Evolutionary conservation across 2,797 vertebrate species (phyloP).

Genomic region (Pteronotus mesoamericanus): DNA sequence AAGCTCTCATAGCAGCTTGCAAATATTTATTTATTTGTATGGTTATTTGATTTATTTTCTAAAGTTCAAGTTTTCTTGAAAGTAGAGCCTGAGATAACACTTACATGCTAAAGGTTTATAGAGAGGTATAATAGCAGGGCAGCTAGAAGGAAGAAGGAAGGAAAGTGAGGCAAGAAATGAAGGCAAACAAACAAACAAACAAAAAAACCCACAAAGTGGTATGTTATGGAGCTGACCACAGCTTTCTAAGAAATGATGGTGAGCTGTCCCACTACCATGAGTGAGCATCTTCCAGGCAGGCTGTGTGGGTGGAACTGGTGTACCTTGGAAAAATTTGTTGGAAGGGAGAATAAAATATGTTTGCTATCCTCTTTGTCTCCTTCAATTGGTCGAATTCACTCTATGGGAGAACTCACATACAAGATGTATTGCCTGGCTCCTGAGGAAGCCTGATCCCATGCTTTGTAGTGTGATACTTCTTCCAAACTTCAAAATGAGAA

Average conservation of each 20-base stretch:
- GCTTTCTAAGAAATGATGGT: background rate
- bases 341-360: background rate
- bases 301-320: fast-evolving
- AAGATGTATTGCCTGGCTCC: background rate
- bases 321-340: background rate
- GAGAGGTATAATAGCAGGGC: background rate
- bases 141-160: background rate
- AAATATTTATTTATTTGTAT: background rate
- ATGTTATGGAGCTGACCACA: background rate
- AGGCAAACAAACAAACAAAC: background rate
- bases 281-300: background rate
- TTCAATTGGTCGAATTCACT: background rate
- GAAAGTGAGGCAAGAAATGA: background rate
- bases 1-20: background rate
- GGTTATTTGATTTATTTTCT: background rate
- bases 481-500: background rate
- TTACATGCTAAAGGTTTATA: background rate
- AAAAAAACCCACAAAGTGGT: too few relatives aligned
- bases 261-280: background rate
- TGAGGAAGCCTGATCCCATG: background rate
- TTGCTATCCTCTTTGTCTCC: background rate
- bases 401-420: background rate
- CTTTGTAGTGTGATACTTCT: background rate
- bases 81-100: background rate
- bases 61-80: background rate